These are phyloP conservation scores for Leptopilina boulardi DNA, from an alignment of 1,140 invertebrate genomes.

Conservation along the genomic window DNA sequence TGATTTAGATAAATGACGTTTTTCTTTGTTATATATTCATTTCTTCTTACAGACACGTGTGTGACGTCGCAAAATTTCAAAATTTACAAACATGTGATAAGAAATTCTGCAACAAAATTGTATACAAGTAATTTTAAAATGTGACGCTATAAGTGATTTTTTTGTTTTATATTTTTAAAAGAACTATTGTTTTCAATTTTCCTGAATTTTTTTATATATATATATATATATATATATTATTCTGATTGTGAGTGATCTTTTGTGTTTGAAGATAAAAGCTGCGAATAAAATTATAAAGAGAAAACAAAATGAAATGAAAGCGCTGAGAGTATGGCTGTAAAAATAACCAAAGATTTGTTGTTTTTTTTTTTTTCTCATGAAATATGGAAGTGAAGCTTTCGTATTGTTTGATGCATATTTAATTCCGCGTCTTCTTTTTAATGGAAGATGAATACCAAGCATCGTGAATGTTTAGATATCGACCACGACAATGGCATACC, in stretches of 20 bases:
- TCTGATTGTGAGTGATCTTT: too few species aligned
- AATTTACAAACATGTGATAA: constrained; percentile 6
- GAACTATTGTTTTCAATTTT: too few species aligned
- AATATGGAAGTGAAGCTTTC: constrained; percentile 6
- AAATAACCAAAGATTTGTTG: constrained; percentile 28
- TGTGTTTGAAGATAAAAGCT: neutral
- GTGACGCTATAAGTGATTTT: neutral
- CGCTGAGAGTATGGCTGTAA: constrained; percentile 20
- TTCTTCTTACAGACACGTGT: constrained; percentile 11
- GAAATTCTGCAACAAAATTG: constrained; percentile 23
- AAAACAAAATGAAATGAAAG: neutral
- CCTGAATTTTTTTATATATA: too few species aligned
- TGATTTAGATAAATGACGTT: neutral
- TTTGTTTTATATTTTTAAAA: too few species aligned
- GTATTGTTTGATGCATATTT: constrained; percentile 17
- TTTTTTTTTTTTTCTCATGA: neutral
- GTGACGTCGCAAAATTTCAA: neutral
- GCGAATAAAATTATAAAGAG: neutral
- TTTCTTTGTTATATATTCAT: constrained; percentile 14
- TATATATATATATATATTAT: too few species aligned
- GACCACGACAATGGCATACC: constrained; percentile 26
- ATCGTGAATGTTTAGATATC: constrained; percentile 29
- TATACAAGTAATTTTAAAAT: neutral
- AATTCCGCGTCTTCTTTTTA: neutral
- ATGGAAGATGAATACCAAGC: neutral